These are phyloP conservation scores for Pristionchus exspectatus DNA, from an alignment of 2,888 invertebrate genomes.

Conservation along the genomic window DNA sequence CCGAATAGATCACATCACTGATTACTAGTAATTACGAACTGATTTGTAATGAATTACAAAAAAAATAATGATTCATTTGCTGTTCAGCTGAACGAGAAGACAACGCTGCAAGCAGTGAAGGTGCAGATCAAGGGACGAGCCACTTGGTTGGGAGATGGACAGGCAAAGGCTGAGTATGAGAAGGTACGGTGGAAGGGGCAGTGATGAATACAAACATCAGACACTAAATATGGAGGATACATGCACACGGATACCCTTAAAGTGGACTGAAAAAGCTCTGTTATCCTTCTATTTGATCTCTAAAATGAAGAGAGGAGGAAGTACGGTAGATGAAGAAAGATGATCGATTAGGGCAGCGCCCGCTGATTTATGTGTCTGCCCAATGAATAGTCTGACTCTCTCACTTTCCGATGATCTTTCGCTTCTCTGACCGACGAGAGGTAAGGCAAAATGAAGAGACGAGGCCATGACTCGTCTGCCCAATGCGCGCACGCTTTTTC, in stretches of 20 bases:
- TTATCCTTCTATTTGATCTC: too few relatives aligned
- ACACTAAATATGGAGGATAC: too few relatives aligned
- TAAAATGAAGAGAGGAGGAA: background rate
- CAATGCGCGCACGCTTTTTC: background rate
- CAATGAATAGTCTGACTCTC: too few relatives aligned
- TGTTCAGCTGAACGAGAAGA: slow-evolving; percentile 49
- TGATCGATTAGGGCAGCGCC: background rate
- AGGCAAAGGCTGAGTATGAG: slow-evolving; percentile 68
- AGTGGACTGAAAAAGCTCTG: too few relatives aligned
- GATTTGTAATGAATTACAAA: background rate
- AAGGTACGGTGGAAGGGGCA: slow-evolving; percentile 57
- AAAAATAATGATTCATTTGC: background rate
- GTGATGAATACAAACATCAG: background rate
- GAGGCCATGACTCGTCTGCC: too few relatives aligned
- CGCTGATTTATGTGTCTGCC: background rate
- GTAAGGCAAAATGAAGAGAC: too few relatives aligned
- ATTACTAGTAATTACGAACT: background rate
- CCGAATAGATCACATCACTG: too few relatives aligned
- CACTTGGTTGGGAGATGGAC: slow-evolving; percentile 65
- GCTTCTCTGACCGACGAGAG: too few relatives aligned
- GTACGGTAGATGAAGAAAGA: background rate
- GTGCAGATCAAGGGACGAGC: slow-evolving; percentile 70
- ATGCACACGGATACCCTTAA: too few relatives aligned
- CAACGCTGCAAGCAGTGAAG: slow-evolving; percentile 49
- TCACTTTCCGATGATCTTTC: too few relatives aligned